Conservation (phyloP, 2,888 invertebrate genomes). For the Lepidochitona cinerea region DNA sequence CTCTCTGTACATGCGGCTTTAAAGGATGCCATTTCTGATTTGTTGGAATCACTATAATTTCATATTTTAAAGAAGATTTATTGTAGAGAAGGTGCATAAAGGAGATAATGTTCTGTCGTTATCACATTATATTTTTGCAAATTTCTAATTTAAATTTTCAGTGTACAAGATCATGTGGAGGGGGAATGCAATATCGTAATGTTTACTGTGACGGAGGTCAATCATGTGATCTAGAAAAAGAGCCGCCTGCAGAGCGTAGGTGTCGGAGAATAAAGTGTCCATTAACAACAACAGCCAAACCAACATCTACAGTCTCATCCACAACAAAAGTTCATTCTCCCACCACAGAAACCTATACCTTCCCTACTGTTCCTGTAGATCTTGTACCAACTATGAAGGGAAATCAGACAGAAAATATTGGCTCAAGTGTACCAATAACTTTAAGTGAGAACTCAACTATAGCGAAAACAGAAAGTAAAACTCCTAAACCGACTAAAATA, state of each 20-base stretch:
- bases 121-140: too few species aligned
- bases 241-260: conserved; percentile 42
- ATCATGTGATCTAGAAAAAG: conserved; percentile 45
- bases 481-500: not conserved
- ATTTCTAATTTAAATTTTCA: conserved; percentile 38
- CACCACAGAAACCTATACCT: conserved; percentile 4
- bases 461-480: not conserved
- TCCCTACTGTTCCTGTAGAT: not conserved
- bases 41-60: too few species aligned
- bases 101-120: too few species aligned
- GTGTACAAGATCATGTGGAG: conserved; percentile 68
- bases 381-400: not conserved
- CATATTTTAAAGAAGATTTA: too few species aligned
- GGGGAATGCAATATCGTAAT: conserved; percentile 67
- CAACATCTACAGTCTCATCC: not conserved
- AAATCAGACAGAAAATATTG: not conserved
- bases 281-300: not conserved
- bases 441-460: not conserved
- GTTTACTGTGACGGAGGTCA: conserved; percentile 63
- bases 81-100: too few species aligned
- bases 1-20: too few species aligned
- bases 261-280: conserved; percentile 46
- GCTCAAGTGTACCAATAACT: not conserved
- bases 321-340: not conserved
- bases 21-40: too few species aligned